Conservation (phyloP, 2,797 vertebrate species). For the Manis pentadactyla region DNA sequence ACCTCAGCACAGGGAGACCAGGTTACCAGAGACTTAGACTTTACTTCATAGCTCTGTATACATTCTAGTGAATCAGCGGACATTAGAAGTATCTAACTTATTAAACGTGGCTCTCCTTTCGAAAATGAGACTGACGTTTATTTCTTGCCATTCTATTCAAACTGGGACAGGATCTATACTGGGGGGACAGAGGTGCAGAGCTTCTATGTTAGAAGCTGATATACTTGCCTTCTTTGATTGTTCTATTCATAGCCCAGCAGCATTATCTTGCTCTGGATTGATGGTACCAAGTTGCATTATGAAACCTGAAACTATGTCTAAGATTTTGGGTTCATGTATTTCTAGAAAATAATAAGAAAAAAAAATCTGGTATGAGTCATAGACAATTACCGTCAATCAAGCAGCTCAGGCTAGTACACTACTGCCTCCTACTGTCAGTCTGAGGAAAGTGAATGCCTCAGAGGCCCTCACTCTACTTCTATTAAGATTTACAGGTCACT, state of each 20-base stretch:
- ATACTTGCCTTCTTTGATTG: not conserved
- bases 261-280: not conserved
- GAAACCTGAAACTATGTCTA: slow-evolving; percentile 49
- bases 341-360: slow-evolving; percentile 55
- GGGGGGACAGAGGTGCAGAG: not conserved
- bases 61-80: slow-evolving; percentile 28
- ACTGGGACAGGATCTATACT: not conserved
- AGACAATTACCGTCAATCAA: not conserved
- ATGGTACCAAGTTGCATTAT: slow-evolving; percentile 39
- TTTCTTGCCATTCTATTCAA: not conserved
- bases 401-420: not conserved
- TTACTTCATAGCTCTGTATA: not conserved
- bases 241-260: not conserved
- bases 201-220: not conserved
- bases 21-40: not conserved
- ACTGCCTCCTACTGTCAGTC: slow-evolving; percentile 61
- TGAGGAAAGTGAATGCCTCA: not conserved
- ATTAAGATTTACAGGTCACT: not conserved
- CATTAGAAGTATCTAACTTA: slow-evolving; percentile 12
- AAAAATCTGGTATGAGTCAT: not conserved
- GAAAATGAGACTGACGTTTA: slow-evolving; percentile 15
- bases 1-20: not conserved
- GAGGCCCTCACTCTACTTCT: not conserved
- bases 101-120: slow-evolving; percentile 29
- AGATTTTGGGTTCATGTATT: slow-evolving; percentile 54